These are phyloP conservation scores for Lepidostoma basale DNA, from an alignment of 1,140 invertebrate species.

Conservation along the genomic window DNA sequence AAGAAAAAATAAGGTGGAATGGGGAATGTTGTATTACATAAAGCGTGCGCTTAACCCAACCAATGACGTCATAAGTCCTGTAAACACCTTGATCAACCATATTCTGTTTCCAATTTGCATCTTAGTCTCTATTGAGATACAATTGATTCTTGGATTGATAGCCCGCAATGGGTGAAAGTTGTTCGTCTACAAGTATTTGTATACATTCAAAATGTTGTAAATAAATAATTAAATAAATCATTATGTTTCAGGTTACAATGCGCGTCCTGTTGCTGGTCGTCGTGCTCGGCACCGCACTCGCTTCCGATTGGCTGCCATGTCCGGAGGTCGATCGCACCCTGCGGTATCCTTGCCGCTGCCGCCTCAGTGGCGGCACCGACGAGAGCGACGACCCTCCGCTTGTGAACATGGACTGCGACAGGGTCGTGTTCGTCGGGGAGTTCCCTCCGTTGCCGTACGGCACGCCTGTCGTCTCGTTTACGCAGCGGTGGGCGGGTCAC, in stretches of 20 bases:
- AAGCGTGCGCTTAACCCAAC: too few relatives aligned
- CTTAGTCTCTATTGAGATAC: too few relatives aligned
- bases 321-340: slow-evolving; percentile 69
- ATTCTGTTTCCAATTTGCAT: too few relatives aligned
- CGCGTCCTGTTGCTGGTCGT: slow-evolving; percentile 4
- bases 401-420: slow-evolving; percentile 79
- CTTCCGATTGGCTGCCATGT: slow-evolving; percentile 63
- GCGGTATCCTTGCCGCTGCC: slow-evolving; percentile 67
- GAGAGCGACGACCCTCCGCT: slow-evolving; percentile 55
- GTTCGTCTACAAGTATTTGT: too few relatives aligned
- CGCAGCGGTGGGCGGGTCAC: slow-evolving; percentile 77
- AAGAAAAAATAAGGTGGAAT: too few relatives aligned
- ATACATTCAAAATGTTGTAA: too few relatives aligned
- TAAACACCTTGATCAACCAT: too few relatives aligned
- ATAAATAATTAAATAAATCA: too few relatives aligned
- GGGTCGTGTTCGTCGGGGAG: slow-evolving; percentile 79
- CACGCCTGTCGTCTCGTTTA: slow-evolving; percentile 76
- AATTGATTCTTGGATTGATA: too few relatives aligned
- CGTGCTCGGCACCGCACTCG: background rate
- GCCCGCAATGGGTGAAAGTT: too few relatives aligned
- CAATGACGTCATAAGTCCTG: too few relatives aligned
- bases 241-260: slow-evolving; percentile 29
- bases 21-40: too few relatives aligned
- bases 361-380: slow-evolving; percentile 53
- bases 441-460: slow-evolving; percentile 74